These are phyloP conservation scores for Maniola hyperantus DNA, from an alignment of 2,888 invertebrate genomes.

Conservation along the genomic window DNA sequence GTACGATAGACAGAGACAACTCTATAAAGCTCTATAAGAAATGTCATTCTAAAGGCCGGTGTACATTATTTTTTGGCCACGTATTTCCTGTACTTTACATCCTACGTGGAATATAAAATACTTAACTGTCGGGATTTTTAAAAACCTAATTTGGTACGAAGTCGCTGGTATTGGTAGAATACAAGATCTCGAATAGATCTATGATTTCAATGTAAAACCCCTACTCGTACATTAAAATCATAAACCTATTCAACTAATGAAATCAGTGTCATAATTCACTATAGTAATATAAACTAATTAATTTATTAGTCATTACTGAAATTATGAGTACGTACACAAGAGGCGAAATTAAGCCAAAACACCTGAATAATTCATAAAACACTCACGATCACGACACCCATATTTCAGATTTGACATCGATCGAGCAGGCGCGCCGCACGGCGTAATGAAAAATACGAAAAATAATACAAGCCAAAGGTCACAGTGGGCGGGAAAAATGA, in stretches of 20 bases:
- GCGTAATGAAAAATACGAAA: constrained; percentile 54
- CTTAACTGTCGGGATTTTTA: too few relatives aligned
- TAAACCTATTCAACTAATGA: neutral
- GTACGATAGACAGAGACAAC: too few relatives aligned
- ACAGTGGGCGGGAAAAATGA: constrained; percentile 59
- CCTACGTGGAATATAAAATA: too few relatives aligned
- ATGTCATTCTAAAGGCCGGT: too few relatives aligned
- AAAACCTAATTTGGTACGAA: too few relatives aligned
- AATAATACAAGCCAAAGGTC: constrained; percentile 51
- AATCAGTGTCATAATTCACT: neutral
- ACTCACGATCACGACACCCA: constrained; percentile 36
- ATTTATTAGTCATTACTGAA: neutral
- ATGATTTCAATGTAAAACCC: too few relatives aligned
- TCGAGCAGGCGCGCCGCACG: constrained; percentile 44
- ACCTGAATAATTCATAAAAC: constrained; percentile 37
- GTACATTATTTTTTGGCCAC: too few relatives aligned
- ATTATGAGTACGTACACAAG: neutral
- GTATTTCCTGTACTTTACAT: too few relatives aligned
- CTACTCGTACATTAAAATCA: neutral
- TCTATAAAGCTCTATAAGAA: too few relatives aligned
- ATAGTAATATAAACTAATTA: neutral
- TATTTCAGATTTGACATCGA: constrained; percentile 45
- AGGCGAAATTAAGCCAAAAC: constrained; percentile 10
- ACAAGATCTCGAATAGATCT: too few relatives aligned
- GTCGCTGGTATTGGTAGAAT: too few relatives aligned